Conservation (phyloP, 2,797 vertebrate species). For the Macrochelys suwanniensis region DNA sequence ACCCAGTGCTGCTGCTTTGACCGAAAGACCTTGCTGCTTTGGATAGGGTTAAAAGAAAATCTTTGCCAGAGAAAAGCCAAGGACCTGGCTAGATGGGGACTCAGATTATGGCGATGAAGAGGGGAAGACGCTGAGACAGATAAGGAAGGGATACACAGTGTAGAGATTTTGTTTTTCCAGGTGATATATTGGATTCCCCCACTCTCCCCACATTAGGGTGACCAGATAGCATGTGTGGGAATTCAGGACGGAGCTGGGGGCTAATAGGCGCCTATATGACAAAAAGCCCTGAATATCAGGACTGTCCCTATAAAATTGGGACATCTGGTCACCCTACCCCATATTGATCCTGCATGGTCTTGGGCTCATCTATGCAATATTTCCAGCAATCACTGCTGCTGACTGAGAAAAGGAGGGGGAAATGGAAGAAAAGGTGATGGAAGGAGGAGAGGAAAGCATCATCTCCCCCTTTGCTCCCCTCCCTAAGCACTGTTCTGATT, state of each 20-base stretch:
- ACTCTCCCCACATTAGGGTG: neutral
- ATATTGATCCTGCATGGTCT: neutral
- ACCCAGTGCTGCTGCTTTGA: neutral
- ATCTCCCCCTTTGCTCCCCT: neutral
- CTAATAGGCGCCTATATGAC: too few species aligned
- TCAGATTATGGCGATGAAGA: neutral
- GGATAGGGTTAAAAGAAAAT: neutral
- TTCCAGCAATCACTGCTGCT: neutral
- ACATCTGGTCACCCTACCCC: too few species aligned
- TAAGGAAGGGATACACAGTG: neutral
- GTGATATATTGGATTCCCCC: neutral
- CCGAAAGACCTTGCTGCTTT: neutral
- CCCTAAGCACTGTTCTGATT: neutral
- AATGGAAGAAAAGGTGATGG: neutral
- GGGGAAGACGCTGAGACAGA: neutral
- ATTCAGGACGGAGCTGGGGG: too few species aligned
- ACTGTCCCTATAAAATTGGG: too few species aligned
- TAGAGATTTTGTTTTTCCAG: neutral
- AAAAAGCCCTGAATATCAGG: too few species aligned
- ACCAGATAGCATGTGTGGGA: too few species aligned
- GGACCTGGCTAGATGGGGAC: neutral
- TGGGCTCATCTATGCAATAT: neutral
- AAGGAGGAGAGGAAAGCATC: neutral
- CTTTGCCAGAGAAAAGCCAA: neutral
- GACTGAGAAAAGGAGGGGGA: neutral